These are phyloP conservation scores for Belonocnema kinseyi DNA, from an alignment of 1,140 invertebrate species.

Conservation along the genomic window DNA sequence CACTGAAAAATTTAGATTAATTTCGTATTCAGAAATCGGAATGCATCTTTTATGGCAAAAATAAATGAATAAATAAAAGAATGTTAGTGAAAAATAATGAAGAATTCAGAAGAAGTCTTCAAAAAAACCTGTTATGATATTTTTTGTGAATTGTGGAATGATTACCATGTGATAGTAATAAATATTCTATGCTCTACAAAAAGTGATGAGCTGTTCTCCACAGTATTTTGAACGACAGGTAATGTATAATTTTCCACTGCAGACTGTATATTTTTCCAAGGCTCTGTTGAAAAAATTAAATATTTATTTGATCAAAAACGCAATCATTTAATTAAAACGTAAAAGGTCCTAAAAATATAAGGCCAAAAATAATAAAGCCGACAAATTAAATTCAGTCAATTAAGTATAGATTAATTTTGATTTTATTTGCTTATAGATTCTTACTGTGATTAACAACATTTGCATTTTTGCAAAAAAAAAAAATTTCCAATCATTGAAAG, in stretches of 20 bases:
- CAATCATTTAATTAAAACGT: background rate
- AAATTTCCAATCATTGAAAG: slow-evolving; percentile 53
- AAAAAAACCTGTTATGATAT: background rate
- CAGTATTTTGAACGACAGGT: slow-evolving; percentile 38
- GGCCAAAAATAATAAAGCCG: background rate
- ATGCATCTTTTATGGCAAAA: no score
- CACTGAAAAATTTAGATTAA: background rate
- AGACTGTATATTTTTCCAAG: slow-evolving; percentile 40
- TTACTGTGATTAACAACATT: slow-evolving; percentile 29
- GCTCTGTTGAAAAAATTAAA: background rate
- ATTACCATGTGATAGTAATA: slow-evolving; percentile 50
- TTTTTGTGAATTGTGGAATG: background rate
- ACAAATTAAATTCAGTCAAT: background rate
- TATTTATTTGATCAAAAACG: background rate
- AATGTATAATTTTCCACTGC: slow-evolving; percentile 50
- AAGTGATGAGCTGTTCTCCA: slow-evolving; percentile 20
- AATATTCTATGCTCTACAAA: slow-evolving; percentile 40
- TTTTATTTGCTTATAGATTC: background rate
- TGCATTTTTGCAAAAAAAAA: slow-evolving; percentile 42
- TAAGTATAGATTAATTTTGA: background rate
- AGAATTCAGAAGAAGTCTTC: no score
- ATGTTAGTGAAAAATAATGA: no score
- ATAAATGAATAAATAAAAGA: no score
- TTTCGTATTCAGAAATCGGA: no score
- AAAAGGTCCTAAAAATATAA: background rate